Conservation (phyloP, 1,140 invertebrate genomes). For the Idris sp. region DNA sequence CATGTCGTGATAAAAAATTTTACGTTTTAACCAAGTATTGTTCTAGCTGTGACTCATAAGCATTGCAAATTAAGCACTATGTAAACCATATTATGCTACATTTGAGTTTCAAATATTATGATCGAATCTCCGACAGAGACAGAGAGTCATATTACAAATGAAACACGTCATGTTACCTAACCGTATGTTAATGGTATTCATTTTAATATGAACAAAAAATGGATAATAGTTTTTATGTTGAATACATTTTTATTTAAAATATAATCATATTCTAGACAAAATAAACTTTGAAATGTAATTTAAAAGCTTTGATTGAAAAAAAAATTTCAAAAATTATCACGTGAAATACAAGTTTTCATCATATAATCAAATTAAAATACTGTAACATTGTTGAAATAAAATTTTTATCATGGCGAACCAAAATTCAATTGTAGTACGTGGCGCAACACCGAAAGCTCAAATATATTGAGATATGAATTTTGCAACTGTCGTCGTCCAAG, state of each 20-base stretch:
- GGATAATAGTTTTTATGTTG: no score
- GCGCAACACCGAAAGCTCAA: conserved; percentile 64
- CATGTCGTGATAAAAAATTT: no score
- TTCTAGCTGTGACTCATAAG: conserved; percentile 29
- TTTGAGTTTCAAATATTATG: conserved; percentile 46
- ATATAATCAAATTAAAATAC: no score
- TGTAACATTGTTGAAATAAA: no score
- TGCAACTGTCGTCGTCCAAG: conserved; percentile 40
- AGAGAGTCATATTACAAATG: conserved; percentile 13
- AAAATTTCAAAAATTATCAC: no score
- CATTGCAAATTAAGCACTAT: conserved; percentile 42
- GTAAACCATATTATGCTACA: conserved; percentile 36
- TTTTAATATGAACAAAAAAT: no score
- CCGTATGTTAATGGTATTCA: background rate
- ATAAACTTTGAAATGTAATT: no score
- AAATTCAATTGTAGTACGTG: conserved; percentile 68
- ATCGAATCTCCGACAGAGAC: conserved; percentile 37
- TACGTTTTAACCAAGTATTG: no score
- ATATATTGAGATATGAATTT: conserved; percentile 68
- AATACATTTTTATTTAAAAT: no score
- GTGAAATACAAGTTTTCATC: no score
- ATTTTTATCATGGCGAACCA: conserved; percentile 35
- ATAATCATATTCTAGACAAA: no score
- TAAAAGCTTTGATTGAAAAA: no score
- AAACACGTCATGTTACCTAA: conserved; percentile 22